Conservation (phyloP, 1,140 invertebrate species). For the Penaeus vannamei region DNA sequence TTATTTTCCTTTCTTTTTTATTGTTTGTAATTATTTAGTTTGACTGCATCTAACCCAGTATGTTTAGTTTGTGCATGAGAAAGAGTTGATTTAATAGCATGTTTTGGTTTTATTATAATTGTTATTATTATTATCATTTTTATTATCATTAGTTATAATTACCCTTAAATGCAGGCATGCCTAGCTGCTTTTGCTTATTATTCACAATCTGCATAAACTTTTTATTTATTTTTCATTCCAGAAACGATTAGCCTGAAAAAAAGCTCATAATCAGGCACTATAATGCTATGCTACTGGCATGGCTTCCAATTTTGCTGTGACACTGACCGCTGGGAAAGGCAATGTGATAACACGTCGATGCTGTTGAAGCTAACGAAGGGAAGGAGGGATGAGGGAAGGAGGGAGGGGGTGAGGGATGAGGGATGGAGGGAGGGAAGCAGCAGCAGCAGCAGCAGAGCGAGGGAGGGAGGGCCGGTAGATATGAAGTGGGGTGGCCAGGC, state of each 20-base stretch:
- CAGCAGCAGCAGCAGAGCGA: constrained; percentile 45
- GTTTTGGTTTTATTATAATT: constrained; percentile 26
- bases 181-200: constrained; percentile 40
- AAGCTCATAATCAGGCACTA: constrained; percentile 49
- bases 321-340: constrained; percentile 65
- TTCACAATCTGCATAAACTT: constrained; percentile 58
- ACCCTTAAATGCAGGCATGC: constrained; percentile 2
- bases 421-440: constrained; percentile 31
- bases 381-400: constrained; percentile 52
- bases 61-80: background rate
- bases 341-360: constrained; percentile 66
- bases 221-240: constrained; percentile 59
- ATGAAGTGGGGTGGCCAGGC: constrained; percentile 51
- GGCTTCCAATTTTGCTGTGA: constrained; percentile 63
- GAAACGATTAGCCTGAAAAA: constrained; percentile 35
- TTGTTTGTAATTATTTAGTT: no score
- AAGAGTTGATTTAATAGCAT: constrained; percentile 44
- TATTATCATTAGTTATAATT: constrained; percentile 38
- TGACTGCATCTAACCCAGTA: background rate
- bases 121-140: constrained; percentile 9
- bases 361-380: constrained; percentile 65
- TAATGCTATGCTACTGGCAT: constrained; percentile 64
- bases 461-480: constrained; percentile 62
- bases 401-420: constrained; percentile 30
- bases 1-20: no score